Evolutionary conservation across 2,888 invertebrate genomes (phyloP), one percentile per base, ranked within the genome.

Genomic region (Sarcophaga rosellei): DNA sequence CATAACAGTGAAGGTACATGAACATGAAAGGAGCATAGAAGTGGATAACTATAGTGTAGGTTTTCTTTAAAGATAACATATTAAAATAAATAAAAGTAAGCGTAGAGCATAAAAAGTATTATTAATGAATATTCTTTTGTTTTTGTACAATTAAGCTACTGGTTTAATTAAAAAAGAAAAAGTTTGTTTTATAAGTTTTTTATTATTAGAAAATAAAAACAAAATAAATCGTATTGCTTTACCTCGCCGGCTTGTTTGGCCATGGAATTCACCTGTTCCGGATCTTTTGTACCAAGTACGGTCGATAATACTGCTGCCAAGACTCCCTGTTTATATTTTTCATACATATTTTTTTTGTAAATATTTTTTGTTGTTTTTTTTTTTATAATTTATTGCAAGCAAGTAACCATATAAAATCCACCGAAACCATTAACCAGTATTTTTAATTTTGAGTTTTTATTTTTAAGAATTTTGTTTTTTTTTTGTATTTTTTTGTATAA

Each of bases 231-330:
- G 25, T 84, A 83, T 89, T 89, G 89, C 89, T 97, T 95, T 96
- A 98, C 98, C 97, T 98, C 97, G 94, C 97, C 97, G 94, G 98
- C 97, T 94, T 98, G 97, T 95, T 97, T 97, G 94, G 97, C 98
- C 97, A 98, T 97, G 94, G 96, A 96, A 95, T 97, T 96, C 94
- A 97, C 97, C 95, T 97, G 97, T 94, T 97, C 96, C 93, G 97
- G 97, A 95, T 98, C 97, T 95, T 96, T 96, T 94, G 96, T 95
- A 95, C 97, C 97, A 94, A 98, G 96, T 95, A 98, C 95, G 94
- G 97, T 96, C 94, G 97, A 96, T 94, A 98, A 96, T 94, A 98
- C 96, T 94, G 97, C 97, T 94, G 97, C 96, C 96, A 98, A 96
- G 95, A 98, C 96, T 94, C 97, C 96, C 98, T 98, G 96, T 95